These are phyloP conservation scores for Propithecus coquereli DNA, from an alignment of 2,113 vertebrate species.

Conservation along the genomic window DNA sequence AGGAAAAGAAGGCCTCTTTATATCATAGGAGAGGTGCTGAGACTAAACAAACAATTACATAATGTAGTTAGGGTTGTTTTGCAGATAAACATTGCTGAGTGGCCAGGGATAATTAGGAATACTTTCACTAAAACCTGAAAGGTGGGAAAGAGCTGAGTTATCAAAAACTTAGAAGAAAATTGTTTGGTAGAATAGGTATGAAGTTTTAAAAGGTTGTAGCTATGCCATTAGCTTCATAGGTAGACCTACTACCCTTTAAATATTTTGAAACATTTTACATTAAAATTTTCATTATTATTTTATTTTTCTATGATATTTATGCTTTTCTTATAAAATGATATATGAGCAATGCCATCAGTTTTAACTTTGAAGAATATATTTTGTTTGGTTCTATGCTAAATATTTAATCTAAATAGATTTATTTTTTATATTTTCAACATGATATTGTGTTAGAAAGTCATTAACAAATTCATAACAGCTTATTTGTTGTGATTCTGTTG, in stretches of 20 bases:
- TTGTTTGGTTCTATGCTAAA: neutral
- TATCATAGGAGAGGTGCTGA: neutral
- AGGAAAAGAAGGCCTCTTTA: neutral
- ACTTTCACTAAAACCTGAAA: neutral
- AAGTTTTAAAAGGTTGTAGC: neutral
- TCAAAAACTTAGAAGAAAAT: neutral
- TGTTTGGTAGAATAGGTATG: neutral
- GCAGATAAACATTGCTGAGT: neutral
- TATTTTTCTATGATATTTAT: neutral
- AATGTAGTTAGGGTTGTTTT: neutral
- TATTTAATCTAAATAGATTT: neutral
- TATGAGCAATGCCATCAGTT: neutral
- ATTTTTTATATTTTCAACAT: neutral
- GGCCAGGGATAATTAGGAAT: neutral
- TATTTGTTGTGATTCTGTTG: neutral
- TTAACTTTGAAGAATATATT: neutral
- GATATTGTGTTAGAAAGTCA: neutral
- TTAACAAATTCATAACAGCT: neutral
- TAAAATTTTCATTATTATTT: neutral
- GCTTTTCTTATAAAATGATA: neutral
- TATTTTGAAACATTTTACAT: neutral
- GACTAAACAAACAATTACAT: neutral
- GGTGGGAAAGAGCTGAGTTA: neutral
- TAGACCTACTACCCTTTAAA: neutral
- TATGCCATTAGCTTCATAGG: neutral